A percentile compares a stretch with the other conserved stretches of the same genome.
Evolutionary conservation across 2,888 invertebrate genomes (phyloP).

Genomic region (Eupelmus urozonus): DNA sequence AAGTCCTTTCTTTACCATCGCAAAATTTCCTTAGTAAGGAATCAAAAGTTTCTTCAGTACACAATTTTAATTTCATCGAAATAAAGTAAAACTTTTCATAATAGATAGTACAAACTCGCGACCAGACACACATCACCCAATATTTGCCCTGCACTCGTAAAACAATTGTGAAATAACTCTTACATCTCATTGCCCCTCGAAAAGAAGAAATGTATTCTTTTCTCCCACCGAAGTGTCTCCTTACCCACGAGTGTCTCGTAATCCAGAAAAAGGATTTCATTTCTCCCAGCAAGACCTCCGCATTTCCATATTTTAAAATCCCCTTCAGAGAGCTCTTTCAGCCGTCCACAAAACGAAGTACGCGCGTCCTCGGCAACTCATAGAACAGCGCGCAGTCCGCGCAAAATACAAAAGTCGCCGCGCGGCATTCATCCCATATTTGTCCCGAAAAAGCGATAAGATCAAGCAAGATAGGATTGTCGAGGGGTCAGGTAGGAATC

Average conservation of each 20-base stretch:
- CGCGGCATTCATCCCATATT: slow-evolving; percentile 65
- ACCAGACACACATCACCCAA: no score
- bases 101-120: no score
- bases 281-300: background rate
- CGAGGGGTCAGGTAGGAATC: slow-evolving; percentile 47
- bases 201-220: background rate
- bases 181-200: background rate
- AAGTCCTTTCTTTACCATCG: no score
- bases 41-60: no score
- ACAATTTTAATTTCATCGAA: no score
- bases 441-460: slow-evolving; percentile 68
- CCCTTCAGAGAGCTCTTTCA: background rate
- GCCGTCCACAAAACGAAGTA: slow-evolving; percentile 44
- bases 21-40: no score
- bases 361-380: slow-evolving; percentile 27
- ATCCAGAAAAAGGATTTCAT: slow-evolving; percentile 45
- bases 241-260: slow-evolving; percentile 26
- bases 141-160: slow-evolving; percentile 23
- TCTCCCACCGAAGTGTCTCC: background rate
- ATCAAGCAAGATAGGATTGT: slow-evolving; percentile 75
- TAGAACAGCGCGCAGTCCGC: no score
- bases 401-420: no score
- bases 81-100: no score
- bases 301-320: slow-evolving; percentile 31
- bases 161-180: slow-evolving; percentile 1